A percentile compares a stretch with the other conserved stretches of the same genome.
Evolutionary conservation across 2,797 vertebrate genomes (phyloP).

Genomic region (Peromyscus attwateri): DNA sequence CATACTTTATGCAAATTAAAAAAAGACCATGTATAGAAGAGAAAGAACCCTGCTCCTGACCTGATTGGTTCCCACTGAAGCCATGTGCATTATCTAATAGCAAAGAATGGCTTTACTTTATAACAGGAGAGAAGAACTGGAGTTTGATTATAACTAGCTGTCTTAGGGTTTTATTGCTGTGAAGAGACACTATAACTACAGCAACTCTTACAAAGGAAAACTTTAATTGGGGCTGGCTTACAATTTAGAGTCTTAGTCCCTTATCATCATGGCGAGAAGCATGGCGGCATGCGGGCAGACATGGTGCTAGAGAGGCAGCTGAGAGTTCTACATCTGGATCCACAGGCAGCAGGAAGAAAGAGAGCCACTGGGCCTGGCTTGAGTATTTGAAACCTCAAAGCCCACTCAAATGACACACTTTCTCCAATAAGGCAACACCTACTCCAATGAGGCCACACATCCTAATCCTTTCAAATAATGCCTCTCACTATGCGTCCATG

Average conservation of each 20-base stretch:
- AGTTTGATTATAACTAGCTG: constrained; percentile 25
- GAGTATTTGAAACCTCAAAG: background rate
- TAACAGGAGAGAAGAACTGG: background rate
- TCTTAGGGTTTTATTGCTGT: background rate
- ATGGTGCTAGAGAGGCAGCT: background rate
- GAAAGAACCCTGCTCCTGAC: background rate
- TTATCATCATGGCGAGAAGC: background rate
- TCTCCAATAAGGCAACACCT: background rate
- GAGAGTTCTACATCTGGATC: background rate
- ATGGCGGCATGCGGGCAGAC: background rate
- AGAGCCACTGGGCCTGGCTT: background rate
- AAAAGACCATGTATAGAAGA: background rate
- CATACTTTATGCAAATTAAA: constrained; percentile 12
- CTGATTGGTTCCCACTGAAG: background rate
- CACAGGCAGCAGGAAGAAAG: background rate
- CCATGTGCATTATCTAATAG: background rate
- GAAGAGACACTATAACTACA: background rate
- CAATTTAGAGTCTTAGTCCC: background rate
- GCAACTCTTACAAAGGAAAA: background rate
- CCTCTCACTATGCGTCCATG: background rate
- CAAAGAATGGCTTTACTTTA: background rate
- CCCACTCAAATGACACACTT: background rate
- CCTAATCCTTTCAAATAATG: background rate
- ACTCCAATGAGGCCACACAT: background rate
- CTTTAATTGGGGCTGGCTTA: background rate